Evolutionary conservation across 2,797 vertebrate species (phyloP).

Genomic region (Oreortyx pictus): DNA sequence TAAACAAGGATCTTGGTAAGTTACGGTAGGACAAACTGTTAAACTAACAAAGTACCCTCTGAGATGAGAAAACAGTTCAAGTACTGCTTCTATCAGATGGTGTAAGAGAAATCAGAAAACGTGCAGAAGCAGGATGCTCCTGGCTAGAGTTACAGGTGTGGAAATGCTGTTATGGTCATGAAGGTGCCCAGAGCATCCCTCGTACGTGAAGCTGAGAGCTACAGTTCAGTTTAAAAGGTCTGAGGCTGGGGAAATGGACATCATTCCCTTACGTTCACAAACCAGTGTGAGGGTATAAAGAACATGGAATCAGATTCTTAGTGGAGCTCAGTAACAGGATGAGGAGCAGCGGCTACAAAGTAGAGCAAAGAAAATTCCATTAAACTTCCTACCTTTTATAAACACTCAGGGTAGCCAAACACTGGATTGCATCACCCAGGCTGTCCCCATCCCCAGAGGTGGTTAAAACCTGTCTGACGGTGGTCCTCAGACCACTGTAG

Average conservation of each 20-base stretch:
- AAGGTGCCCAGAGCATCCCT: background rate
- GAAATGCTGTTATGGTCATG: background rate
- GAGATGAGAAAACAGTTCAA: background rate
- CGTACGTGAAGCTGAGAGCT: background rate
- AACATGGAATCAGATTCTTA: background rate
- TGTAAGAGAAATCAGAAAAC: background rate
- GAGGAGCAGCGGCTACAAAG: background rate
- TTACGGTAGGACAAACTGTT: background rate
- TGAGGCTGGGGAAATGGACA: fast-evolving
- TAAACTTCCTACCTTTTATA: background rate
- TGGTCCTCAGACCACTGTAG: background rate
- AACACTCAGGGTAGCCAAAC: background rate
- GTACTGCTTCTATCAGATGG: background rate
- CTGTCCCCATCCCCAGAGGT: background rate
- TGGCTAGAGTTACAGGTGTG: background rate
- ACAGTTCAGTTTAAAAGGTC: background rate
- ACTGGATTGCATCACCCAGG: background rate
- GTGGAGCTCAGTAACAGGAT: background rate
- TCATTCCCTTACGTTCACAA: background rate
- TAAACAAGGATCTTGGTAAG: background rate
- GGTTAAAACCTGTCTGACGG: background rate
- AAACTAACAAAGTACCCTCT: background rate
- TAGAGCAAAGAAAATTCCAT: background rate
- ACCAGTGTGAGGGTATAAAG: background rate
- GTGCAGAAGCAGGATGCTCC: background rate